Base-by-base conservation (phyloP, 2,797 vertebrate genomes). In the Epinephelus malabaricus region DNA sequence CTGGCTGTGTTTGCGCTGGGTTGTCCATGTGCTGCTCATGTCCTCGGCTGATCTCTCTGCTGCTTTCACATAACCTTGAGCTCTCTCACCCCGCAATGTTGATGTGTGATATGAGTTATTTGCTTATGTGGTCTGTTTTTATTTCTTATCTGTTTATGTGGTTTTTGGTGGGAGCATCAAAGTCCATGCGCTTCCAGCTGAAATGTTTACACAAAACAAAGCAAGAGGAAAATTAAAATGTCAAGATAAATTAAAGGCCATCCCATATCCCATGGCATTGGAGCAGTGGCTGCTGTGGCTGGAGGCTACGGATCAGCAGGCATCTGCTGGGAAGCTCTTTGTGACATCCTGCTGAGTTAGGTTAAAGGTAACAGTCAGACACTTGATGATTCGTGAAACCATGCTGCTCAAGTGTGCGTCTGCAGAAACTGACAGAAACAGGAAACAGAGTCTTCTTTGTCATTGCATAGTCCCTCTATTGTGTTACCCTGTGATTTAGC, bases 401-500 rank as follows among this genome's bases (percentile, higher is more conserved):
- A 61, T 67, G 69, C 83, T 74, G 78, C 73, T 86, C 79, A 55
- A 90, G 67, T 85, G 89, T 80, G 85, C 17, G 11, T 73, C 74
- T 78, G 80, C 80, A 86, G 81, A 84, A 85, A 74, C 13, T 21
- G 77, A 83, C 81, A 83, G 88, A 78, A 81, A 90, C 88, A 78
- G 84, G 84, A 91, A 85, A 95, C 92, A 95, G 64, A 83, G 72
- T 83, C 76, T 72, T 72, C 87, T 85, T 93, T 95, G 93, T 94
- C 77, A 62, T 19, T 3, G 19, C 86, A 95, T 90, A 93, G 90
- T 89, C 72, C 30, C 70, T 62, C 87, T 79, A 82, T 94, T 94
- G 91, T 94, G 86, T 76, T 84, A 59, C 69, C 77, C 23, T 64
- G 70, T 79, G 88, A 88, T 88, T 83, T 83, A 73, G 68, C 83